phyloP scores from a whole-genome alignment of 2,113 vertebrate genomes.

The Ageneiosus marmoratus region DNA sequence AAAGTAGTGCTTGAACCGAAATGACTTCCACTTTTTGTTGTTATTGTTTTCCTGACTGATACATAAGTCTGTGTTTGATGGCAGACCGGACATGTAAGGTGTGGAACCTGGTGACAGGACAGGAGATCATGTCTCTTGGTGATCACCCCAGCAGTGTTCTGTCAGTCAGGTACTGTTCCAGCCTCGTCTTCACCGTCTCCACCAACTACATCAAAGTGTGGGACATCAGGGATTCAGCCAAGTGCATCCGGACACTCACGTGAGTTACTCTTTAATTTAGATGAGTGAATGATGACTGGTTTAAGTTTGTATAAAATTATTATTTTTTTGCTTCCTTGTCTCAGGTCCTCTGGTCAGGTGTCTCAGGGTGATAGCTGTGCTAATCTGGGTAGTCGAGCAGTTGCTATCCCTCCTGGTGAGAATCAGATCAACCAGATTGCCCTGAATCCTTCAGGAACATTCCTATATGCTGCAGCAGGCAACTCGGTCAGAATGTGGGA shows the following conservation, averaged over 20 bases:
- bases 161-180: slow-evolving; percentile 86
- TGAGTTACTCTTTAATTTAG: slow-evolving; percentile 67
- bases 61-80: slow-evolving; percentile 34
- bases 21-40: no score
- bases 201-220: slow-evolving; percentile 96
- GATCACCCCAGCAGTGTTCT: slow-evolving; percentile 88
- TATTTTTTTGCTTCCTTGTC: slow-evolving; percentile 1
- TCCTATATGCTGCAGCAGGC: slow-evolving; percentile 91
- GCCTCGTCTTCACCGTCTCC: slow-evolving; percentile 94
- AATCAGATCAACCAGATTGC: slow-evolving; percentile 95
- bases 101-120: slow-evolving; percentile 98
- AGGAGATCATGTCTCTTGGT: slow-evolving; percentile 94
- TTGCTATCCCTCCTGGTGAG: slow-evolving; percentile 89
- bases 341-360: slow-evolving; percentile 90
- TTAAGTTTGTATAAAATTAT: not conserved
- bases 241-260: slow-evolving; percentile 92
- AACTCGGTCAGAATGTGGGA: slow-evolving; percentile 97
- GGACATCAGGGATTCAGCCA: slow-evolving; percentile 96
- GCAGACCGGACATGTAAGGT: slow-evolving; percentile 97
- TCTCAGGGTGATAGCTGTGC: slow-evolving; percentile 83
- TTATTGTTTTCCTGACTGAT: not conserved
- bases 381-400: slow-evolving; percentile 75
- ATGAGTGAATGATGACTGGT: not conserved
- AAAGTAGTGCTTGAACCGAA: not conserved
- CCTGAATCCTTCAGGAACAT: slow-evolving; percentile 87